These are phyloP conservation scores for Netta rufina DNA, from an alignment of 2,797 vertebrate species.

Conservation along the genomic window DNA sequence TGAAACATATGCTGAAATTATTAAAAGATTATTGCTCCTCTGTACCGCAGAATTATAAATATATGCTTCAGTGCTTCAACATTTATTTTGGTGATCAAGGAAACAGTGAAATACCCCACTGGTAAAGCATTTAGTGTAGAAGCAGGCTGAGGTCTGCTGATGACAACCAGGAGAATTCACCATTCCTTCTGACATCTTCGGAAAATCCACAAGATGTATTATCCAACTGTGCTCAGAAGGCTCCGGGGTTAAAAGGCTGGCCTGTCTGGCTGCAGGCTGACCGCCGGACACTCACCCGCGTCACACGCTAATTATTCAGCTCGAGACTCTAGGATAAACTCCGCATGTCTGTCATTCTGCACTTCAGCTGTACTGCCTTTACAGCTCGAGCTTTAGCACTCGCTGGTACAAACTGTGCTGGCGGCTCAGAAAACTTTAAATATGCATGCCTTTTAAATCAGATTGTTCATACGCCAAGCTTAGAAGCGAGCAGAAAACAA, in stretches of 20 bases:
- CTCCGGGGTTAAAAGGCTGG: neutral
- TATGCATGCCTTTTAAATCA: neutral
- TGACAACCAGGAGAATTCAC: neutral
- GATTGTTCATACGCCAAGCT: neutral
- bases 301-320: neutral
- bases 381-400: neutral
- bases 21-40: neutral
- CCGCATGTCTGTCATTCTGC: neutral
- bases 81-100: neutral
- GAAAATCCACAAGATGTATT: neutral
- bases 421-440: neutral
- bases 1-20: neutral
- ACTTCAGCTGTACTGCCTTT: neutral
- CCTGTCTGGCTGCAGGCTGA: neutral
- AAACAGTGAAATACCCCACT: neutral
- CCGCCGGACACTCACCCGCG: neutral
- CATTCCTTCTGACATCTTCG: neutral
- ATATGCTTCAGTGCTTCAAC: neutral
- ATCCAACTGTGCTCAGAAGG: neutral
- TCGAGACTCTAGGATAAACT: neutral
- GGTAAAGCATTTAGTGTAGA: neutral
- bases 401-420: neutral
- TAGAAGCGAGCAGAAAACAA: conserved; percentile 1
- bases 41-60: neutral
- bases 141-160: neutral